Evolutionary conservation across 2,888 invertebrate genomes (phyloP).

Genomic region (Harpagoxenus sublaevis): DNA sequence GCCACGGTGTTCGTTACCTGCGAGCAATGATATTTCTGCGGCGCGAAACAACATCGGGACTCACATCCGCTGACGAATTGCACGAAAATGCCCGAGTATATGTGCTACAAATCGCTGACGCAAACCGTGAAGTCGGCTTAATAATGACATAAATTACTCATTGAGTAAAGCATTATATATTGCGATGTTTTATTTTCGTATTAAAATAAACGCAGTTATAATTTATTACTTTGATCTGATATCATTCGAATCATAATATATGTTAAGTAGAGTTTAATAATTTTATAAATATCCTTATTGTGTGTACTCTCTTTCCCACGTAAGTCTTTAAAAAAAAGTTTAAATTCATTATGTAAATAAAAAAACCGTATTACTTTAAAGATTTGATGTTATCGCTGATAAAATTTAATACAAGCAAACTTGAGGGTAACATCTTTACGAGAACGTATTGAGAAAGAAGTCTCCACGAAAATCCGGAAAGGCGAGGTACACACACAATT

Average conservation of each 20-base stretch:
- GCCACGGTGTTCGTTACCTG: slow-evolving; percentile 40
- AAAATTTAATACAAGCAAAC: slow-evolving; percentile 2
- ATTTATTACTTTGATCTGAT: neutral
- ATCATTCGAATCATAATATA: neutral
- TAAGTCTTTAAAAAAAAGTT: neutral
- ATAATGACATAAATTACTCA: neutral
- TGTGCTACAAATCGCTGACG: slow-evolving; percentile 4
- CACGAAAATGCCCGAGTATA: neutral
- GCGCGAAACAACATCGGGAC: slow-evolving; percentile 34
- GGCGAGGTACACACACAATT: slow-evolving; percentile 10
- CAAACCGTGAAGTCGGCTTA: neutral
- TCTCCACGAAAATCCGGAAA: slow-evolving; percentile 32
- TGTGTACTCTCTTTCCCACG: neutral
- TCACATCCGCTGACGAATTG: slow-evolving; percentile 5
- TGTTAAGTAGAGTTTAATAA: neutral
- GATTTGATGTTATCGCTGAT: neutral
- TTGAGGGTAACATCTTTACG: neutral
- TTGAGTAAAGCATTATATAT: neutral
- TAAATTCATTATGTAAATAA: slow-evolving; percentile 15
- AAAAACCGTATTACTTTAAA: neutral
- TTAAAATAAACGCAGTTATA: neutral
- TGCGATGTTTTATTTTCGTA: neutral
- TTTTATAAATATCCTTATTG: neutral
- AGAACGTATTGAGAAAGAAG: neutral
- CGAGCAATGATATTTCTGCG: slow-evolving; percentile 60